A percentile compares a stretch with the other conserved stretches of the same genome.
Conservation (phyloP, 2,888 invertebrate genomes). For the Mellilla xanthometata region DNA sequence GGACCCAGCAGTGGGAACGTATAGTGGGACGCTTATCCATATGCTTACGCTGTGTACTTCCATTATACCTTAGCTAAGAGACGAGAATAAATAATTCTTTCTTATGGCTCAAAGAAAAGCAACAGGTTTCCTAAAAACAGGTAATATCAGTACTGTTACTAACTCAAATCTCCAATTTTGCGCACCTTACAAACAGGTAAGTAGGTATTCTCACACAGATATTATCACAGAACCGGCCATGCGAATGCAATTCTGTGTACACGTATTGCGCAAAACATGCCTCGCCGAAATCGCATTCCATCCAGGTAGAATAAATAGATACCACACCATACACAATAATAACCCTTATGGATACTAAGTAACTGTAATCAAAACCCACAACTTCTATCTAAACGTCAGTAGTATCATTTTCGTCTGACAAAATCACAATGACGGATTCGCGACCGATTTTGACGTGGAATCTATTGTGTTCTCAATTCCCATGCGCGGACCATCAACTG, state of each 20-base stretch:
- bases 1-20: too few species aligned
- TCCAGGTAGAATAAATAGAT: constrained; percentile 12
- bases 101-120: too few species aligned
- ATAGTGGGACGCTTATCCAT: too few species aligned
- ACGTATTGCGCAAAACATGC: constrained; percentile 50
- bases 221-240: constrained; percentile 50
- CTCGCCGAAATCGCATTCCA: constrained; percentile 50
- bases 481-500: constrained; percentile 65
- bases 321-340: too few species aligned
- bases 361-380: constrained; percentile 18
- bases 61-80: too few species aligned
- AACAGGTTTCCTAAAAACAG: too few species aligned
- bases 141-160: too few species aligned
- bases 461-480: constrained; percentile 66
- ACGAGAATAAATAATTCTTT: too few species aligned
- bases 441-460: constrained; percentile 44
- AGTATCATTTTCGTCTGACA: constrained; percentile 29
- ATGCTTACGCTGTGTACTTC: too few species aligned
- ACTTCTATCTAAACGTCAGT: constrained; percentile 28
- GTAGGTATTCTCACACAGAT: constrained; percentile 42
- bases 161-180: too few species aligned
- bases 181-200: too few species aligned
- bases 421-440: constrained; percentile 25
- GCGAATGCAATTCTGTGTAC: constrained; percentile 47
- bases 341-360: not conserved